Percentiles rank a stretch among this genome's conserved stretches.
phyloP scores from a whole-genome alignment of 2,113 vertebrate genomes.

The Epinephelus lanceolatus region DNA sequence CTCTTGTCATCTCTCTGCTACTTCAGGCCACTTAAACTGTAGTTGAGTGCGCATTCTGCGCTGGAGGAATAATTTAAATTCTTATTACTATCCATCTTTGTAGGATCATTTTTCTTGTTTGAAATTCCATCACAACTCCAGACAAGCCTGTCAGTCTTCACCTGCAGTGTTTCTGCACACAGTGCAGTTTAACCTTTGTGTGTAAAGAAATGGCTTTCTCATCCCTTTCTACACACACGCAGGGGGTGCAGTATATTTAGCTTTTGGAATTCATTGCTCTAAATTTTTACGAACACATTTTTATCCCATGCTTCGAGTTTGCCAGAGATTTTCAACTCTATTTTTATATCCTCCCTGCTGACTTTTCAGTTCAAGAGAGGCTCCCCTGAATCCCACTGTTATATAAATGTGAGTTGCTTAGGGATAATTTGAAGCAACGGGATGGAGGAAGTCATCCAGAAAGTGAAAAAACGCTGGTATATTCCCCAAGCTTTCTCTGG shows the following conservation, averaged over 20 bases:
- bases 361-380: slow-evolving; percentile 26
- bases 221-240: slow-evolving; percentile 34
- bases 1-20: slow-evolving; percentile 20
- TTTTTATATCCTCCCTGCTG: slow-evolving; percentile 36
- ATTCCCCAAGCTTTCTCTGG: background rate
- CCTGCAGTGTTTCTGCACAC: slow-evolving; percentile 52
- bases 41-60: slow-evolving; percentile 38
- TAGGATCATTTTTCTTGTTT: slow-evolving; percentile 43
- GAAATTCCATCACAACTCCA: slow-evolving; percentile 45
- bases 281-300: slow-evolving; percentile 41
- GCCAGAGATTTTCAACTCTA: slow-evolving; percentile 16
- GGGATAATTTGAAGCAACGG: slow-evolving; percentile 37
- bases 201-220: slow-evolving; percentile 46
- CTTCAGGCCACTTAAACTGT: slow-evolving; percentile 28
- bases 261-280: slow-evolving; percentile 23
- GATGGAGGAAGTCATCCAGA: slow-evolving; percentile 9
- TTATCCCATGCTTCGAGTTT: slow-evolving; percentile 23
- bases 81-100: slow-evolving; percentile 45
- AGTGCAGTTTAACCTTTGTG: slow-evolving; percentile 49
- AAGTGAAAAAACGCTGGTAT: background rate
- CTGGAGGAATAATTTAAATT: slow-evolving; percentile 47
- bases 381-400: slow-evolving; percentile 20
- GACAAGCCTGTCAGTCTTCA: slow-evolving; percentile 42
- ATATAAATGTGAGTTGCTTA: slow-evolving; percentile 38
- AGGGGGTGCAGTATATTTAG: slow-evolving; percentile 37